Conservation (phyloP, 2,797 vertebrate species). For the Tympanoctomys barrerae region DNA sequence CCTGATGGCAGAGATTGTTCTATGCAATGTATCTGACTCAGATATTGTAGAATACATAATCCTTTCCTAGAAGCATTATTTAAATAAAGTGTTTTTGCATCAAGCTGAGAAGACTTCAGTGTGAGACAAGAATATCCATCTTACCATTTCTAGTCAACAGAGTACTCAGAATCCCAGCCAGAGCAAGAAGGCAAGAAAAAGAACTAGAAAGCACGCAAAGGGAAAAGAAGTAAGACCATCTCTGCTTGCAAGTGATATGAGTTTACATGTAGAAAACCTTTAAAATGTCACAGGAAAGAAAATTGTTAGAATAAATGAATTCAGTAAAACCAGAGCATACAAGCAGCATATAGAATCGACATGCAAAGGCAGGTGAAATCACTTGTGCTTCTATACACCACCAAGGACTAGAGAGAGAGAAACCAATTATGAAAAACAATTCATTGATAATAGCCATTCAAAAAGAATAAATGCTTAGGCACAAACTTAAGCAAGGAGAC, state of each 20-base stretch:
- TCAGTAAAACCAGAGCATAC: neutral
- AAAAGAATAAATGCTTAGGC: neutral
- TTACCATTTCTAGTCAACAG: neutral
- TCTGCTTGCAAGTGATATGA: neutral
- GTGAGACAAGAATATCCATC: neutral
- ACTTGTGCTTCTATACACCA: neutral
- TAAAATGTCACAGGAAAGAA: neutral
- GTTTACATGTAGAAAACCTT: neutral
- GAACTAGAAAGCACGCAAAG: neutral
- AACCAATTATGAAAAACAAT: neutral
- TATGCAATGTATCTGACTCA: neutral
- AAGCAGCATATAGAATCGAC: neutral
- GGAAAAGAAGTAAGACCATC: neutral
- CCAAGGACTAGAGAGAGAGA: neutral
- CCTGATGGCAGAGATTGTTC: neutral
- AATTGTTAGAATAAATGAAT: neutral
- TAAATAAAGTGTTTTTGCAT: neutral
- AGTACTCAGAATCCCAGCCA: neutral
- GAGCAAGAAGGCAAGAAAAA: neutral
- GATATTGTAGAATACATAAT: neutral
- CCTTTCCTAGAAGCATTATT: neutral
- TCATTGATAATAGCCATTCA: neutral
- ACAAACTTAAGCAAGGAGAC: neutral
- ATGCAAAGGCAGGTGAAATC: neutral
- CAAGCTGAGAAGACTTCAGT: neutral